phyloP scores from a whole-genome alignment of 2,888 invertebrate genomes.

The Thumatha senex region DNA sequence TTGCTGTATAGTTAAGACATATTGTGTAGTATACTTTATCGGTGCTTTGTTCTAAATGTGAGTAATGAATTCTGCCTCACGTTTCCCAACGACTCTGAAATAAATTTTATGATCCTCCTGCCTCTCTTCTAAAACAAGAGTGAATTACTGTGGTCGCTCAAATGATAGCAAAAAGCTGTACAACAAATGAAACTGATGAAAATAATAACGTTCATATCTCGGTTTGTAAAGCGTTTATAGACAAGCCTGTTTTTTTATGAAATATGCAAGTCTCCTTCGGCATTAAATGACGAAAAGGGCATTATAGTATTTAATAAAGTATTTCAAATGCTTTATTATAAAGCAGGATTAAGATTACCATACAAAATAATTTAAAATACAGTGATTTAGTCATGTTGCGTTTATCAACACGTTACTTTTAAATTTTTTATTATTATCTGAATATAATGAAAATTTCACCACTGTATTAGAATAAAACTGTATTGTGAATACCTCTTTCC shows the following conservation, averaged over 20 bases:
- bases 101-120: conserved; percentile 57
- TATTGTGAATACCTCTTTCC: too few relatives aligned
- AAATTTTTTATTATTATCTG: too few relatives aligned
- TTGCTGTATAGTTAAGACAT: conserved; percentile 18
- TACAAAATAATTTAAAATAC: too few relatives aligned
- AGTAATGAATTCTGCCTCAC: conserved; percentile 58
- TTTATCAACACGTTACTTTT: too few relatives aligned
- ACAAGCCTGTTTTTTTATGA: conserved; percentile 76
- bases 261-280: too few relatives aligned
- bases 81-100: conserved; percentile 47
- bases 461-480: too few relatives aligned
- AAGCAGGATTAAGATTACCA: too few relatives aligned
- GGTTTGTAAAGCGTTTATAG: conserved; percentile 53
- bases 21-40: conserved; percentile 19
- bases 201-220: conserved; percentile 61
- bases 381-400: too few relatives aligned
- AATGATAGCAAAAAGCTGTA: conserved; percentile 58
- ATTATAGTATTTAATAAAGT: too few relatives aligned
- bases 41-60: conserved; percentile 37
- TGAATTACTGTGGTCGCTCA: conserved; percentile 57
- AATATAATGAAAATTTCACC: too few relatives aligned
- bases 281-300: too few relatives aligned
- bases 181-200: conserved; percentile 57
- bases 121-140: conserved; percentile 56
- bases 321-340: too few relatives aligned